These are phyloP conservation scores for Larimichthys crocea DNA, from an alignment of 2,113 vertebrate genomes.

Conservation along the genomic window DNA sequence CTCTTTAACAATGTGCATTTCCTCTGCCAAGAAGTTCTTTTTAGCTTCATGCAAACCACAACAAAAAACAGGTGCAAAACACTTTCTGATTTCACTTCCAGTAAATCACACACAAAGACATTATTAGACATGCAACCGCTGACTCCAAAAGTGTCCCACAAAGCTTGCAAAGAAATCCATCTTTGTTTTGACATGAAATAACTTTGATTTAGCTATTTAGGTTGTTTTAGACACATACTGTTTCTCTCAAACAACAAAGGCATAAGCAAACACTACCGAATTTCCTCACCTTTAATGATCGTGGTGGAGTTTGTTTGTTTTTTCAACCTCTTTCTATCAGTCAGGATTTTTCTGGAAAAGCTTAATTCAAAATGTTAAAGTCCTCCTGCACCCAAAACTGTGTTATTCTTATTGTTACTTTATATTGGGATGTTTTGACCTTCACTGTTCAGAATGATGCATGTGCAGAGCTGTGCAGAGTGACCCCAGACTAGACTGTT, in stretches of 20 bases:
- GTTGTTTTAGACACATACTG: neutral
- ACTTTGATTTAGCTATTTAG: neutral
- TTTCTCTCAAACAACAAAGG: neutral
- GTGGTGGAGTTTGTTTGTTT: neutral
- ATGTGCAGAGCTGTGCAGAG: neutral
- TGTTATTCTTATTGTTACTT: neutral
- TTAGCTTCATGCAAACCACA: neutral
- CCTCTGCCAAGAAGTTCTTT: neutral
- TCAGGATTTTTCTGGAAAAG: too few relatives aligned
- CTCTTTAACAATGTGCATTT: neutral
- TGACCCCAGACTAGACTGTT: too few relatives aligned
- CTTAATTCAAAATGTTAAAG: too few relatives aligned
- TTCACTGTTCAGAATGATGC: neutral
- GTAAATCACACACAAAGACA: conserved; percentile 24
- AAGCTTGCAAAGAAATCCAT: neutral
- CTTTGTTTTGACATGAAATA: neutral
- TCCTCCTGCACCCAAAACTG: neutral
- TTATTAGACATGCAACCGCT: neutral
- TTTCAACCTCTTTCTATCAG: neutral
- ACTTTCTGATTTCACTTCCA: neutral
- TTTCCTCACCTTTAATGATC: neutral
- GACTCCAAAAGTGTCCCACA: neutral
- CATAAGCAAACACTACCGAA: neutral
- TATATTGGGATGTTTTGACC: neutral
- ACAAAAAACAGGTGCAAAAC: conserved; percentile 6